phyloP scores from a whole-genome alignment of 2,113 vertebrate genomes.

The Pyxicephalus adspersus region DNA sequence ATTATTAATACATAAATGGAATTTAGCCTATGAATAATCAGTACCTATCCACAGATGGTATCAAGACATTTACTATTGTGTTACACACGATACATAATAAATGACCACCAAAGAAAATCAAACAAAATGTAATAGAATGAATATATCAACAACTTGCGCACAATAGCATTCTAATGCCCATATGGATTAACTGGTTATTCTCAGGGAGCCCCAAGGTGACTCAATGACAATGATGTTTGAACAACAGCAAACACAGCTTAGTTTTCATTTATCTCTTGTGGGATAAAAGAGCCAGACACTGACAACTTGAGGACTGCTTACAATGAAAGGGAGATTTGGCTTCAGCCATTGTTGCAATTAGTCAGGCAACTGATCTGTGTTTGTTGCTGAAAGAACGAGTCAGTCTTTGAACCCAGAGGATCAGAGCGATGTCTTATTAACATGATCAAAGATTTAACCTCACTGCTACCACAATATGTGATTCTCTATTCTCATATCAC shows the following conservation, averaged over 20 bases:
- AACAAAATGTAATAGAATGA: slow-evolving; percentile 1
- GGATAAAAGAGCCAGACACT: slow-evolving; percentile 30
- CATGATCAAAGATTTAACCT: slow-evolving; percentile 25
- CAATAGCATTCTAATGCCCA: slow-evolving; percentile 7
- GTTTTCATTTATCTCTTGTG: neutral
- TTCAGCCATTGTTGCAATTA: slow-evolving; percentile 26
- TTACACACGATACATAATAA: neutral
- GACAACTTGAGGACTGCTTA: neutral
- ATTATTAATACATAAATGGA: no score
- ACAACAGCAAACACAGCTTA: slow-evolving; percentile 4
- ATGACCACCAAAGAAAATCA: neutral
- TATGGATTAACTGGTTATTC: slow-evolving; percentile 37
- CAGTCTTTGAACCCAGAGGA: slow-evolving; percentile 11
- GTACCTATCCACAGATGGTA: neutral
- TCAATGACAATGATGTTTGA: slow-evolving; percentile 34
- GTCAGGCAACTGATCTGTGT: slow-evolving; percentile 3
- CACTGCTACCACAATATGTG: neutral
- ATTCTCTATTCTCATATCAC: neutral
- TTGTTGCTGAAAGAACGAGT: neutral
- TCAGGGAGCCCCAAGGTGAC: slow-evolving; percentile 21
- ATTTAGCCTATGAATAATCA: neutral
- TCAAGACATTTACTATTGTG: no score
- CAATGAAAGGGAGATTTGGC: neutral
- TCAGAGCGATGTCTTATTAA: slow-evolving; percentile 11
- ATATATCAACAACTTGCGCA: neutral